These are phyloP conservation scores for Canis aureus DNA, from an alignment of 2,113 vertebrate genomes.

Conservation along the genomic window DNA sequence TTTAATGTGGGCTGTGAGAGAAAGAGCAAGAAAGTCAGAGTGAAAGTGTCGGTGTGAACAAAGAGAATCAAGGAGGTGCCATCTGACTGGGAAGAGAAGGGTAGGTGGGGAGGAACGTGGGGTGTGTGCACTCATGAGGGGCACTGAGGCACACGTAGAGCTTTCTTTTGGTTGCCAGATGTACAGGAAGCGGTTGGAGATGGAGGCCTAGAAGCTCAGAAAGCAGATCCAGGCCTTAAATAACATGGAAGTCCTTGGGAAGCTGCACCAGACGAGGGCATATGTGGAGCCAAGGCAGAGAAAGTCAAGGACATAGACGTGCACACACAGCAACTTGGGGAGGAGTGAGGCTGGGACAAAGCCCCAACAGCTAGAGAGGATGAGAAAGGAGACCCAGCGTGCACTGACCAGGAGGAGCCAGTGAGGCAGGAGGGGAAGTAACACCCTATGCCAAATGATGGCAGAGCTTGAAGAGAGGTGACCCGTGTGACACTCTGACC, in stretches of 20 bases:
- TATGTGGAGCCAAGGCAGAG: background rate
- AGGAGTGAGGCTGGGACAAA: background rate
- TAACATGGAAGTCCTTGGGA: background rate
- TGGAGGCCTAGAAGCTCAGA: background rate
- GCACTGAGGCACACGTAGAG: background rate
- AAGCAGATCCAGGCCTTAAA: background rate
- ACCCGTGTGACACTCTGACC: too few relatives aligned
- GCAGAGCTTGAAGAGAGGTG: background rate
- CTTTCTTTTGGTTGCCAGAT: background rate
- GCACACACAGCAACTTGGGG: rapidly evolving
- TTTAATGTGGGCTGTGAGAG: background rate
- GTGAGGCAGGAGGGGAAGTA: background rate
- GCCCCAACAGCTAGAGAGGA: background rate
- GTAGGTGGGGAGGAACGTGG: background rate
- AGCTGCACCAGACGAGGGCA: background rate
- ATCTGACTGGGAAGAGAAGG: background rate
- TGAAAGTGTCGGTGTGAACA: background rate
- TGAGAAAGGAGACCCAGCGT: background rate
- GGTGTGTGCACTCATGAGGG: background rate
- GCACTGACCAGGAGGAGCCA: background rate
- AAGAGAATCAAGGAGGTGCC: rapidly evolving
- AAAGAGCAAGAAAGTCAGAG: background rate
- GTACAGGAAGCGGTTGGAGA: background rate
- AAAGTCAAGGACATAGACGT: too few relatives aligned
- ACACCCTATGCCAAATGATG: background rate